Conservation (phyloP, 2,797 vertebrate genomes). For the Semaprochilodus insignis region DNA sequence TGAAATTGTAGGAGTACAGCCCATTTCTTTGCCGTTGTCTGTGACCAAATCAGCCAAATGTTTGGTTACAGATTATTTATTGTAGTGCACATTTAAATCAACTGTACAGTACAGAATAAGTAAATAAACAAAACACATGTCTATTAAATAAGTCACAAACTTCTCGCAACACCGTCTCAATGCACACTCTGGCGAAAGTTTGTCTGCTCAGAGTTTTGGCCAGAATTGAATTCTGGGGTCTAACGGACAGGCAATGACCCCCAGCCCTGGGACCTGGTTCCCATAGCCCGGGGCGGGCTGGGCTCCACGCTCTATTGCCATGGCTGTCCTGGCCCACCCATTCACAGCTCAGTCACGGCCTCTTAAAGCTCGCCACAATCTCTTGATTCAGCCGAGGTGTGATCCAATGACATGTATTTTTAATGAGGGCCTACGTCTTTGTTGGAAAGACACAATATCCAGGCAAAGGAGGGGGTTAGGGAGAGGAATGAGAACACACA, state of each 20-base stretch:
- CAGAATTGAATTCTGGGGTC: conserved; percentile 50
- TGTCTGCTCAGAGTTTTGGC: conserved; percentile 26
- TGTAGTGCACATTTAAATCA: too few species aligned
- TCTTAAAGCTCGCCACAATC: conserved; percentile 80
- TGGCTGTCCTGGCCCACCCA: conserved; percentile 77
- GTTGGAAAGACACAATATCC: conserved; percentile 79
- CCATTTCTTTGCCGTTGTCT: not conserved
- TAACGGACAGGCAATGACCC: conserved; percentile 70
- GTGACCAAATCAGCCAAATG: conserved; percentile 5
- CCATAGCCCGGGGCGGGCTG: conserved; percentile 69
- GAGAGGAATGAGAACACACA: conserved; percentile 19
- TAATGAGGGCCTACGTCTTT: conserved; percentile 84
- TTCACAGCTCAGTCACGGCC: conserved; percentile 83
- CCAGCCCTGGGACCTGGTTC: conserved; percentile 74
- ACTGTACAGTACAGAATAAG: too few species aligned
- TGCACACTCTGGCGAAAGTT: conserved; percentile 37
- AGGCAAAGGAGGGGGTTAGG: conserved; percentile 41
- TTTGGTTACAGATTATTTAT: too few species aligned
- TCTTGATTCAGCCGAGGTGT: conserved; percentile 78
- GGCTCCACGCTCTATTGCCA: conserved; percentile 68
- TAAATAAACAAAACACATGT: too few species aligned
- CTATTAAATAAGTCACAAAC: too few species aligned
- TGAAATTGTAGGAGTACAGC: not conserved
- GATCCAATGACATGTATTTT: conserved; percentile 87
- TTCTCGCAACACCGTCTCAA: too few species aligned